Base-by-base conservation (phyloP, 2,113 vertebrate species). In the Puntigrus tetrazona region DNA sequence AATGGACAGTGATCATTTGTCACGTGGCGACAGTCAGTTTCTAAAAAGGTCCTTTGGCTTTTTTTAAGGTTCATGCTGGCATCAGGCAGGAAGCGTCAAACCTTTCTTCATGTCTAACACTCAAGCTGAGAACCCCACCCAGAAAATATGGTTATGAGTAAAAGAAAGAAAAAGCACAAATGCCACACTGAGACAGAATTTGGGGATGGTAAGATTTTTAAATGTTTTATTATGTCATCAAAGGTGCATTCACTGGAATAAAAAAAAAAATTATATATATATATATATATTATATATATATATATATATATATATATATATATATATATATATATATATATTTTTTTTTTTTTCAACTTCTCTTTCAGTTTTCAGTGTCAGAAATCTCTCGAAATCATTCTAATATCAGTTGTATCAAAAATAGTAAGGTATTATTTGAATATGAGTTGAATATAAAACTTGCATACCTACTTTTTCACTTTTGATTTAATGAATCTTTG, bases 31-130 rank as follows among this genome's bases (percentile, higher is more conserved):
- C 77, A 84, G 41, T 52, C 61, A 63, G 52, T 20, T 22, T 72
- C 92, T 93, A 99, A 94, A 99, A 99, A 85, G 99, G 95, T 90
- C 97, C 98, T 93, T 97, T 98, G 34, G 95, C 94, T 86, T 99
- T 99, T 93, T 99, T 99, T 74, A n/a, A 98, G 67, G 86, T 98
- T 98, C 87, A 97, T 99, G 97, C 90, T 98, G 99, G 97, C 98
- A 99, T 78, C 94, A 14, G 97, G 98, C 87, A 99, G 93, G n/a
- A n/a, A 3, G 93, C 77, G 47, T 93, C 96, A 86, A 95, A 99
- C 76, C 96, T 88, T 96, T 95, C 0, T 90, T 96, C 96, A 98
- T 96, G 73, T 98, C 96, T 76, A 99, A 95, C 1, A 96, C 97
- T 86, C 91, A n/a, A n/a, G 91, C 98, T 99, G 94, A n/a, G n/a